phyloP scores from a whole-genome alignment of 2,113 vertebrate genomes.

The Panthera tigris region DNA sequence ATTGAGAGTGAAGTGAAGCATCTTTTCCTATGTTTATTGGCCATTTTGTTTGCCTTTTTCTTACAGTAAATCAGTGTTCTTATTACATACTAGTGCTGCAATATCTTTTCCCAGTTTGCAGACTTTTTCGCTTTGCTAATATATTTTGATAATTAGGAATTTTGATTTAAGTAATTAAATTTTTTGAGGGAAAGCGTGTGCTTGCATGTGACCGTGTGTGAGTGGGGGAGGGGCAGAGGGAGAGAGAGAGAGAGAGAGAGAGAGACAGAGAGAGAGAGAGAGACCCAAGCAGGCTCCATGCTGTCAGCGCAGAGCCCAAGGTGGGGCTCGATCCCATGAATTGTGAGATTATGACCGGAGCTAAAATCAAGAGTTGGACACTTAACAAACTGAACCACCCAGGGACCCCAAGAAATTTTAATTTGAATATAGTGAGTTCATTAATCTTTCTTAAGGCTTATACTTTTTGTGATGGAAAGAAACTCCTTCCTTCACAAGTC shows the following conservation, averaged over 20 bases:
- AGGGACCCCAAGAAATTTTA: neutral
- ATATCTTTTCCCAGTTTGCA: neutral
- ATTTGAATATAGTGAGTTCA: neutral
- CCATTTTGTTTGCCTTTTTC: neutral
- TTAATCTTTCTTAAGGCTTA: neutral
- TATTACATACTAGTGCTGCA: neutral
- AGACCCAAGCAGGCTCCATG: too few species aligned
- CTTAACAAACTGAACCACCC: too few species aligned
- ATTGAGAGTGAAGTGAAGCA: neutral
- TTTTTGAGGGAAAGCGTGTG: too few species aligned
- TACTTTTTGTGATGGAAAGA: neutral
- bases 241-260: too few species aligned
- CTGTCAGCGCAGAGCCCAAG: too few species aligned
- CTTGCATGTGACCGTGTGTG: too few species aligned
- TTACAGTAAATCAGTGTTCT: neutral
- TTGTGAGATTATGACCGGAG: too few species aligned
- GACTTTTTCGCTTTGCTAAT: neutral
- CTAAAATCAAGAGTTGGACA: too few species aligned
- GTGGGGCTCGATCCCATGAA: too few species aligned
- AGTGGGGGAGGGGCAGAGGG: too few species aligned
- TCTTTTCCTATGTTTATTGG: neutral
- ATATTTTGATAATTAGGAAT: neutral
- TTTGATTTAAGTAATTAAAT: neutral
- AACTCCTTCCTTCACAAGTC: neutral
- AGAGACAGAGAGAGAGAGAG: too few species aligned